Evolutionary conservation across 2,797 vertebrate species (phyloP), one percentile per base, ranked within the genome.

Genomic region (Cyclura pinguis): DNA sequence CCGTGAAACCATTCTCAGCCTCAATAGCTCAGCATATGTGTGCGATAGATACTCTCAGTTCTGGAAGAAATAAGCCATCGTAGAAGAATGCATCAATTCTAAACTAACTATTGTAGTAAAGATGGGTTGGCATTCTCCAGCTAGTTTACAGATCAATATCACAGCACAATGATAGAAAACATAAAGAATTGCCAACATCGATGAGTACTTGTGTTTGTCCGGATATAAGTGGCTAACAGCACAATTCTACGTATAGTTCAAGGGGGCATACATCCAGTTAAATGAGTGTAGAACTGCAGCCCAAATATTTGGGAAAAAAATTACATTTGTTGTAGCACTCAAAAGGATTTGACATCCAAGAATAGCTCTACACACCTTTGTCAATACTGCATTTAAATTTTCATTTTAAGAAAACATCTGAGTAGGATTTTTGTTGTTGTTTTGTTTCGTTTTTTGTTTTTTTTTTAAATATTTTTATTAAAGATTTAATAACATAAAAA

Each of bases 1-100:
- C 85, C 78, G 90, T 80, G 80, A 92, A 89, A 91, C 27, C 89
- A 91, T 94, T 94, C 92, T 57, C 89, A 94, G 76, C 85, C 95
- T 93, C 91, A 90, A 84, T 93, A 86, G 59, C 89, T 89, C 76
- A 94, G 88, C 92, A 92, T 91, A 84, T 93, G 89, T 57, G 52
- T 82, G 87, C 67, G 77, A 92, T 35, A 95, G 90, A 96, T 92
- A 88, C 91, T 93, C 77, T 84, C 0, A 2, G 77, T n/a, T 86
- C 88, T 92, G 62, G 14, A 85, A 93, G 84, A 1, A 87, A 93
- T 38, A 95, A 92, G 74, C 88, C 83, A 86, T 90, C 86, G 87
- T 88, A 1, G 29, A 88, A 91, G 59, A 59, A 47, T 80, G 64
- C 10, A 74, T 89, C 89, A 93, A 90, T 94, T 93, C 92, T 90